Conservation (phyloP, 2,797 vertebrate genomes). For the Acrocephalus scirpaceus region DNA sequence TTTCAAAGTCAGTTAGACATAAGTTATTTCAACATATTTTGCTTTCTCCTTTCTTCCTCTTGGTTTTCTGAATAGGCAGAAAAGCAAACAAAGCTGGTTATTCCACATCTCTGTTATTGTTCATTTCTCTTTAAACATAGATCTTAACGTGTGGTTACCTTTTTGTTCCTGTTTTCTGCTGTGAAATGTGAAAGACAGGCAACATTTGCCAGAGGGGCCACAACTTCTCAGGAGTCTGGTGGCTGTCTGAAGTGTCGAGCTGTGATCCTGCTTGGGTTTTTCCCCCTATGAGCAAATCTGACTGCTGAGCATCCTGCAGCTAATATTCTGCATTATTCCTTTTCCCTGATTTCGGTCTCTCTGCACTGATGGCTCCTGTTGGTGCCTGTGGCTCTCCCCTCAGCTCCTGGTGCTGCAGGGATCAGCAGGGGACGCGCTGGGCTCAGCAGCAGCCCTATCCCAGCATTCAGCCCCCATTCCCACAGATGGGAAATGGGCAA, state of each 20-base stretch:
- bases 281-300: background rate
- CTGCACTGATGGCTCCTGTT: background rate
- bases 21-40: background rate
- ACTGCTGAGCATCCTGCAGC: background rate
- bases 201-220: background rate
- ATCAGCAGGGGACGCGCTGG: background rate
- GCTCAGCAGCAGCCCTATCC: background rate
- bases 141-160: background rate
- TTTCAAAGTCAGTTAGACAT: background rate
- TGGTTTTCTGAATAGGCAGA: background rate
- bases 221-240: background rate
- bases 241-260: background rate
- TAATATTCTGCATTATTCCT: background rate
- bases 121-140: background rate
- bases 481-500: background rate
- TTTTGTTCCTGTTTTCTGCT: background rate
- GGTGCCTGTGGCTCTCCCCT: background rate
- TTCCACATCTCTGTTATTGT: background rate
- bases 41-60: background rate
- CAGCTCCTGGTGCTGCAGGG: background rate
- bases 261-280: background rate
- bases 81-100: background rate
- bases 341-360: background rate
- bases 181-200: background rate
- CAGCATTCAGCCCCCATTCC: background rate